Percentiles rank a stretch among this genome's conserved stretches.
Evolutionary conservation across 2,888 invertebrate species (phyloP).

Genomic region (Hydraecia micacea): DNA sequence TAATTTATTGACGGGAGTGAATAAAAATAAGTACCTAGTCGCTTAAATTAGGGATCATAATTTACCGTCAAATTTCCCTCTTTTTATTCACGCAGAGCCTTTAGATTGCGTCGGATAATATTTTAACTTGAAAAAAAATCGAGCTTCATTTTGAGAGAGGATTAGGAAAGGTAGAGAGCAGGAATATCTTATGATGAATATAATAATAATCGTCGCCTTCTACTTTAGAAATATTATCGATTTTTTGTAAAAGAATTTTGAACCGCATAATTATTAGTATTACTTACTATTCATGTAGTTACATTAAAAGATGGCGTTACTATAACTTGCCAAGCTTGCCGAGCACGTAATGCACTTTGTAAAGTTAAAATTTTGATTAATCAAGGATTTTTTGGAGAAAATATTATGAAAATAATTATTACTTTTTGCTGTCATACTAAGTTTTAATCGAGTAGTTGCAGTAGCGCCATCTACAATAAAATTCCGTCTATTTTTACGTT

Average conservation of each 20-base stretch:
- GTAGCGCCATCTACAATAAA: conserved; percentile 29
- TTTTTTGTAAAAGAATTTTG: conserved; percentile 26
- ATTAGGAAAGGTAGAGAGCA: neutral
- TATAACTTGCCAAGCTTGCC: neutral
- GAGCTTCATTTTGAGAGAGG: conserved; percentile 44
- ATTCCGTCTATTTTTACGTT: conserved; percentile 53
- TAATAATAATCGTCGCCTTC: conserved; percentile 43
- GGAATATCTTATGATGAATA: conserved; percentile 15
- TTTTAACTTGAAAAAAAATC: conserved; percentile 8
- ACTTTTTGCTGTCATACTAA: neutral
- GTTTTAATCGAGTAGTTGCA: neutral
- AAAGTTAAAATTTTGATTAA: too few relatives aligned
- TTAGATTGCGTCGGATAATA: neutral
- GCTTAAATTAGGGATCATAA: neutral
- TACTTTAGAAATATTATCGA: conserved; percentile 10
- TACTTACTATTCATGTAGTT: conserved; percentile 20
- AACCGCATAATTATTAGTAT: conserved; percentile 14
- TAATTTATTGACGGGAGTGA: neutral
- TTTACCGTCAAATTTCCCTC: neutral
- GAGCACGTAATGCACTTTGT: too few relatives aligned
- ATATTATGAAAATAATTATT: neutral
- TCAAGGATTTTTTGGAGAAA: neutral
- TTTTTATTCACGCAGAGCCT: neutral
- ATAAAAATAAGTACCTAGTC: neutral
- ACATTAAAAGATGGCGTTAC: conserved; percentile 18